Conservation (phyloP, 2,888 invertebrate genomes). For the Rosalia funebris region DNA sequence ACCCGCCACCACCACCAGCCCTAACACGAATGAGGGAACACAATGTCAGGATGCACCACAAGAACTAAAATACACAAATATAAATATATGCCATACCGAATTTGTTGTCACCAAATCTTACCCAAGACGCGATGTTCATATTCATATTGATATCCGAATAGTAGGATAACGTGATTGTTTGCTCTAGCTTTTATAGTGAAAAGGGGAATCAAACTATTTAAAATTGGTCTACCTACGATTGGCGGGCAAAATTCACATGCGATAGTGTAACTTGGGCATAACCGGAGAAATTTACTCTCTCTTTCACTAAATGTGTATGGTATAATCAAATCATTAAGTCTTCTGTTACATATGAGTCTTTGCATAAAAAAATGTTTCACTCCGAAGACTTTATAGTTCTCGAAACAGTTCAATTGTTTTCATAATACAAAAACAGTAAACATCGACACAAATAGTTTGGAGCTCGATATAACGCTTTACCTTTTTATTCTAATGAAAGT, state of each 20-base stretch:
- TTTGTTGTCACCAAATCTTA: conserved; percentile 30
- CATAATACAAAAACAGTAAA: conserved; percentile 3
- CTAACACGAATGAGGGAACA: conserved; percentile 38
- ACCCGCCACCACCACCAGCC: conserved; percentile 47
- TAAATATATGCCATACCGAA: background rate
- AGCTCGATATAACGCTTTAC: background rate
- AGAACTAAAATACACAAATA: conserved; percentile 44
- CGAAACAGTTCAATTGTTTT: conserved; percentile 1
- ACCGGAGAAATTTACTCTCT: conserved; percentile 26
- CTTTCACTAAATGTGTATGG: conserved; percentile 21
- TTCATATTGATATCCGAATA: conserved; percentile 20
- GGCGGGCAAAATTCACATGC: conserved; percentile 17
- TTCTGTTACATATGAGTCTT: conserved; percentile 6
- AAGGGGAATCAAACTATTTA: conserved; percentile 25
- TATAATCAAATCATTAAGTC: conserved; percentile 22
- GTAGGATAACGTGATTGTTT: conserved; percentile 21
- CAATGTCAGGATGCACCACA: conserved; percentile 42
- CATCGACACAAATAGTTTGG: conserved; percentile 1
- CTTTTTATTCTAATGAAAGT: background rate
- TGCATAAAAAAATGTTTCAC: conserved; percentile 11
- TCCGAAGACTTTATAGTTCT: conserved; percentile 7
- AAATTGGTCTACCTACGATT: background rate
- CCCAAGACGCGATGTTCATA: conserved; percentile 45
- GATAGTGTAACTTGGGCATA: conserved; percentile 17
- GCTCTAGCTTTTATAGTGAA: conserved; percentile 27